phyloP scores from a whole-genome alignment of 2,113 vertebrate genomes.

The Eptesicus fuscus region DNA sequence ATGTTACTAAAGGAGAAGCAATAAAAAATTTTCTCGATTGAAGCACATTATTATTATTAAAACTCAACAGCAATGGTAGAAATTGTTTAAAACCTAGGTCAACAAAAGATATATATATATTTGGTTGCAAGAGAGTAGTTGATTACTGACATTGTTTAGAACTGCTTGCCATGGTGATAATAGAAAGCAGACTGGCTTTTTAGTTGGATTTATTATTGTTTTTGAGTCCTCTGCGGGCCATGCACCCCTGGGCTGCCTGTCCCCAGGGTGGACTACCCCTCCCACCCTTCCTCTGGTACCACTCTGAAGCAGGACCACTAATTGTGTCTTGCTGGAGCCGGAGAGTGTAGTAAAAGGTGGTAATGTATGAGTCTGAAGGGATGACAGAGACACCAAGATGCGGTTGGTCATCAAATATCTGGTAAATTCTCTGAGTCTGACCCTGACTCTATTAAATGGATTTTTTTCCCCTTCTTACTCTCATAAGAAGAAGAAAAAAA shows the following conservation, averaged over 20 bases:
- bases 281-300: not conserved
- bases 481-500: not conserved
- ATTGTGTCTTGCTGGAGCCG: not conserved
- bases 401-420: constrained; percentile 20
- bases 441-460: not conserved
- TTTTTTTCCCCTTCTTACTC: not conserved
- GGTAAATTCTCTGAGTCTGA: constrained; percentile 32
- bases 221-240: not conserved
- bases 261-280: too few relatives aligned
- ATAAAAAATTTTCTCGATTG: not conserved
- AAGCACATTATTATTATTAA: constrained; percentile 16
- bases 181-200: constrained; percentile 14
- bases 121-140: not conserved
- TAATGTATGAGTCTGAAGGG: not conserved
- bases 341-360: not conserved
- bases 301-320: not conserved
- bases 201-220: not conserved
- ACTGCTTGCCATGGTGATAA: not conserved
- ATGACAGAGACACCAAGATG: not conserved
- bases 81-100: not conserved
- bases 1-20: not conserved
- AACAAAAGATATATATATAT: not conserved
- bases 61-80: not conserved
- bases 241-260: not conserved
- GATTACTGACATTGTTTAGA: constrained; percentile 26